A percentile compares a stretch with the other conserved stretches of the same genome.
phyloP scores from a whole-genome alignment of 1,140 invertebrate species.

The Cydia pomonella region DNA sequence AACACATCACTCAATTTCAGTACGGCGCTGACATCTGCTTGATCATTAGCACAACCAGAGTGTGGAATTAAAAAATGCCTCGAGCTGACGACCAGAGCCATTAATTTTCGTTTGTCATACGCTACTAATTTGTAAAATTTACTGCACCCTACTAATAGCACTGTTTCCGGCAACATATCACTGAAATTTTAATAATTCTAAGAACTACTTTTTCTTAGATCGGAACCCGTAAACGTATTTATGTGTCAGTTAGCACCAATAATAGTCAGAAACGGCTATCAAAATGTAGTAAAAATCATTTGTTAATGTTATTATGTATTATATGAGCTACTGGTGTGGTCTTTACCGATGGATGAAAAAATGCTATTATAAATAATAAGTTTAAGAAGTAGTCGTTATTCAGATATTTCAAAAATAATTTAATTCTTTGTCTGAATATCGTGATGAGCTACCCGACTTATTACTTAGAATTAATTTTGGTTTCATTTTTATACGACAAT shows the following conservation, averaged over 20 bases:
- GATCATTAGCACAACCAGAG: slow-evolving; percentile 61
- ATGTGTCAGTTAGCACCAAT: slow-evolving; percentile 69
- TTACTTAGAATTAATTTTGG: too few relatives aligned
- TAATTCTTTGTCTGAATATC: too few relatives aligned
- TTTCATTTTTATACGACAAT: too few relatives aligned
- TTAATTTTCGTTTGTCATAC: slow-evolving; percentile 77
- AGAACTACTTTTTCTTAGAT: slow-evolving; percentile 52
- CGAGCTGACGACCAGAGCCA: slow-evolving; percentile 54
- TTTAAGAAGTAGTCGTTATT: background rate
- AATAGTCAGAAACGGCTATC: slow-evolving; percentile 56
- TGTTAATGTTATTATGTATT: slow-evolving; percentile 47
- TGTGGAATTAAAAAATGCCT: slow-evolving; percentile 58
- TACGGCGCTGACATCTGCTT: slow-evolving; percentile 59
- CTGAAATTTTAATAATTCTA: slow-evolving; percentile 58
- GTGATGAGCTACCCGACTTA: too few relatives aligned
- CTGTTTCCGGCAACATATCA: slow-evolving; percentile 70
- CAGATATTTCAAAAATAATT: too few relatives aligned
- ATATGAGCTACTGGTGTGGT: slow-evolving; percentile 46
- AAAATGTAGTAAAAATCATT: slow-evolving; percentile 60
- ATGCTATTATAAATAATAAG: background rate
- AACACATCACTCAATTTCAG: slow-evolving; percentile 50
- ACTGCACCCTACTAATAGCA: slow-evolving; percentile 64
- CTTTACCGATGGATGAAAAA: slow-evolving; percentile 38
- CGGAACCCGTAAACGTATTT: slow-evolving; percentile 62
- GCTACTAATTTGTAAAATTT: slow-evolving; percentile 75